Evolutionary conservation across 2,797 vertebrate species (phyloP), one percentile per base, ranked within the genome.

Genomic region (Poecilia velifera): DNA sequence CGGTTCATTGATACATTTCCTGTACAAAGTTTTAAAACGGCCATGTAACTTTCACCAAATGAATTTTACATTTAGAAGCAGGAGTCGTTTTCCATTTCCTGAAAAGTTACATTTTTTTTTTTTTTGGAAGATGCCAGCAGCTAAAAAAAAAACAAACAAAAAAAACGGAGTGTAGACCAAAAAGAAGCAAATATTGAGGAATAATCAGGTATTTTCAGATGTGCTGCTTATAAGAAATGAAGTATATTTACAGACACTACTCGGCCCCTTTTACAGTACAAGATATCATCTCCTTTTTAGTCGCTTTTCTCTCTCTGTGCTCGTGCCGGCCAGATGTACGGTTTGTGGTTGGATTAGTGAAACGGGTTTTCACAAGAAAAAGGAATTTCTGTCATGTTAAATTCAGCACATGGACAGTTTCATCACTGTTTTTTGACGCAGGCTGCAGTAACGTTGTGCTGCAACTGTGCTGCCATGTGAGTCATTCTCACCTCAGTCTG

Each of bases 381-480:
- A 84, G 3, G 25, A 45, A 72, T 82, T 84, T 34, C 43, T n/a
- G 25, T 59, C 20, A 9, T 78, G 68, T 77, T 57, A 79, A 25
- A 74, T 55, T 25, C 13, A 20, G 0, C 22, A 0, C 28, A 13
- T 13, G 6, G 4, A 16, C 6, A 31, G 31, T 64, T 64, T 31
- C 59, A 18, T 34, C 59, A 62, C 22, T 0, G 41, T 36, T 74
- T 45, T 57, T 74, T 41, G 59, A 7, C 16, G 1, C 34, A 43
- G 75, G 75, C 83, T 7, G 73, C 28, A 25, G 72, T 1, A 16
- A 1, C 39, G 1, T 1, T 76, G 88, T 84, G 36, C 64, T 22
- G 64, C 20, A 68, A 70, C 39, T 41, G 10, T 25, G 36, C 57
- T 31, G 53, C 4, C 22, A 55, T n/a, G 10, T 5, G 64, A 34